Evolutionary conservation across 2,888 invertebrate genomes (phyloP).

Genomic region (Agrotis segetum): DNA sequence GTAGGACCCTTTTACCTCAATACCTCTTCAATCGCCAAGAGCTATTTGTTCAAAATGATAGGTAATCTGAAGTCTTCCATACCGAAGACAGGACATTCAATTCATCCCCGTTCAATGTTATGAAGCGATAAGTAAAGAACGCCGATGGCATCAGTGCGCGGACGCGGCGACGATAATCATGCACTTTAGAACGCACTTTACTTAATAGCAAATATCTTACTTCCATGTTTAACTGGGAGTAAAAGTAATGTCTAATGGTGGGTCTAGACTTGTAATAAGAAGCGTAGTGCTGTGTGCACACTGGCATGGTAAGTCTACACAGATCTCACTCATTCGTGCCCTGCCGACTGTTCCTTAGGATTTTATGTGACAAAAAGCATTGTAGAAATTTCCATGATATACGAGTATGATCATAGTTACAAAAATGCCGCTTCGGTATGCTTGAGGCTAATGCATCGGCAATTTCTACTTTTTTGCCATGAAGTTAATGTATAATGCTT

Average conservation of each 20-base stretch:
- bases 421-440: too few relatives aligned
- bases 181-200: constrained; percentile 62
- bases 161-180: constrained; percentile 44
- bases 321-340: neutral
- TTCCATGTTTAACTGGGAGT: constrained; percentile 46
- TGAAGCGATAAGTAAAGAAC: constrained; percentile 48
- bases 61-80: constrained; percentile 24
- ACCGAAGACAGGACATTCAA: constrained; percentile 39
- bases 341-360: too few relatives aligned
- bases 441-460: too few relatives aligned
- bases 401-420: too few relatives aligned
- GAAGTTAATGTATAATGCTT: too few relatives aligned
- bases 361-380: too few relatives aligned
- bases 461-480: too few relatives aligned
- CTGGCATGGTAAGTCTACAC: neutral
- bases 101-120: constrained; percentile 39
- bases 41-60: constrained; percentile 47
- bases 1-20: constrained; percentile 27
- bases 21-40: constrained; percentile 25
- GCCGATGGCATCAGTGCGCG: constrained; percentile 30
- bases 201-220: constrained; percentile 59
- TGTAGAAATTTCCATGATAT: too few relatives aligned
- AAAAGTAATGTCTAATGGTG: constrained; percentile 44
- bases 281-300: neutral
- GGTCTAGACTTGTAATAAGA: constrained; percentile 14